Evolutionary conservation across 2,888 invertebrate species (phyloP), one percentile per base, ranked within the genome.

Genomic region (Melikaiella ostensackeni): DNA sequence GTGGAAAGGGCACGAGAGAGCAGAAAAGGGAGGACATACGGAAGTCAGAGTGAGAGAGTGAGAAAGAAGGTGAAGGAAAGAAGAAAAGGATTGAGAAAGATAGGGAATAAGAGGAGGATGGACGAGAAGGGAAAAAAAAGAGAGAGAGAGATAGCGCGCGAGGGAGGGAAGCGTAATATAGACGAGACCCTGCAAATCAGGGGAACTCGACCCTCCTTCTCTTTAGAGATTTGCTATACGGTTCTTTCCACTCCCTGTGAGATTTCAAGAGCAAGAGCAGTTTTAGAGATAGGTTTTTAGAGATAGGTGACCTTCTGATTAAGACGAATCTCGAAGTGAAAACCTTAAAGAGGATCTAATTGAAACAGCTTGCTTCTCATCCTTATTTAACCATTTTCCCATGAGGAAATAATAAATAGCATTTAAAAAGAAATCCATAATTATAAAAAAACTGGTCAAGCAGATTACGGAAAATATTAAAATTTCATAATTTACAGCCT

Each of bases 1-100:
- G 63, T 81, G 75, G 63, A 64, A 76, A 74, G 79, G 42, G 38
- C 16, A 57, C 76, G 57, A 64, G 77, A 74, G 74, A 75, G 57
- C 64, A 66, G 78, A 75, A 70, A 73, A 75, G 76, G 64, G 63
- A 70, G 63, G 33, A 64, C 70, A 76, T 74, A 79, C 75, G 38
- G 70, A 50, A 42, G 59, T 27, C 27, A 6, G 6, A 59, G 27
- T 59, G 16, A 11, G 27, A 59, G 59, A 27, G 59, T 11, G 24
- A 57, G 57, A 24, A 27, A 9, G 57, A 57, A 57, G 24, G 57
- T 24, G 35, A 50, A 73, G 30, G 30, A 46, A 42, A 21, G 21
- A 73, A 76, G 63, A 75, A 78, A 75, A 76, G 19, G n/a, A 50
- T 13, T 19, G 11, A 63, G 35, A 63, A 63, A 35, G 35, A 33